Conservation (phyloP, 2,113 vertebrate species). For the Micronycteris hirsuta region DNA sequence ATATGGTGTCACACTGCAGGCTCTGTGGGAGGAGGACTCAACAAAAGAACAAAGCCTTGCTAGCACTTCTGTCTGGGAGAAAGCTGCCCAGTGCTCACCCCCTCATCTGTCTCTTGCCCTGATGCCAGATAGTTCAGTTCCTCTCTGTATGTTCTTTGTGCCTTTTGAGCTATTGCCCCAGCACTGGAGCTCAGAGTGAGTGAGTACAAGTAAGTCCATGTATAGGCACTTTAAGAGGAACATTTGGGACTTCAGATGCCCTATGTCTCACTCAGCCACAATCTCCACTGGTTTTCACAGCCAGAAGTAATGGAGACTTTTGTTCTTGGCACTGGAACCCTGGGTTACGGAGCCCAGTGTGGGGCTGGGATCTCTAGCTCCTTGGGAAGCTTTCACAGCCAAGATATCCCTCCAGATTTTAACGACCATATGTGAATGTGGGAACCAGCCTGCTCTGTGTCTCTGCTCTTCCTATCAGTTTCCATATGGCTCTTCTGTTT, state of each 20-base stretch:
- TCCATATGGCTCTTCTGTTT: not conserved
- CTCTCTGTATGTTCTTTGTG: not conserved
- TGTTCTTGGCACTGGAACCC: not conserved
- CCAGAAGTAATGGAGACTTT: not conserved
- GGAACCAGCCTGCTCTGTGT: not conserved
- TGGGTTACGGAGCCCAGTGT: not conserved
- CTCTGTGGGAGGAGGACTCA: not conserved
- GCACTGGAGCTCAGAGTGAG: not conserved
- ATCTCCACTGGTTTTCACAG: not conserved
- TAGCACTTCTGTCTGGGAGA: not conserved
- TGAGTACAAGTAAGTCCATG: not conserved
- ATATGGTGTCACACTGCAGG: not conserved
- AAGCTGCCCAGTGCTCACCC: not conserved
- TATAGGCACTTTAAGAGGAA: not conserved
- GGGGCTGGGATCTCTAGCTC: not conserved
- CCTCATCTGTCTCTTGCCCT: too few relatives aligned
- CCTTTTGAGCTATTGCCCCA: not conserved
- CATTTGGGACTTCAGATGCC: not conserved
- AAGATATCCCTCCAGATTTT: not conserved
- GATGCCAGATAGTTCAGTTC: not conserved
- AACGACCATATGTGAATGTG: not conserved
- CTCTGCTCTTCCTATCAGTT: not conserved
- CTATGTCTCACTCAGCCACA: not conserved
- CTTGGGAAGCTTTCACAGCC: not conserved
- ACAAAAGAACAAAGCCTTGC: not conserved